Evolutionary conservation across 2,888 invertebrate species (phyloP).

Genomic region (Eledone cirrhosa): DNA sequence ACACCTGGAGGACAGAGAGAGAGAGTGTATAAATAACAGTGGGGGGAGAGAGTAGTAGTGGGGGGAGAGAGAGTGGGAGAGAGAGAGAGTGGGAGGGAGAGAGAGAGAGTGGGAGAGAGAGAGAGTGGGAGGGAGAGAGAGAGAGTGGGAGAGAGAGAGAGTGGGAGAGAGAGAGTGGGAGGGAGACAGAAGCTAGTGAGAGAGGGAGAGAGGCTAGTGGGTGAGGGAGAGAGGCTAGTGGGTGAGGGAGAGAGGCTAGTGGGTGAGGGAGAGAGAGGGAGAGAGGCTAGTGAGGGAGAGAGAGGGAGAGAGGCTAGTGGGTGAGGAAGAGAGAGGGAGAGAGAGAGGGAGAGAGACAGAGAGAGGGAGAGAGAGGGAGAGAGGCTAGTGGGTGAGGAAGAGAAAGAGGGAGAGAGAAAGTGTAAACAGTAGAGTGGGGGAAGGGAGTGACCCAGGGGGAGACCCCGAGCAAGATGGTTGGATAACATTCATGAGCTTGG

Average conservation of each 20-base stretch:
- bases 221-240: background rate
- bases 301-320: background rate
- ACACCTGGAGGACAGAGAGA: slow-evolving; percentile 70
- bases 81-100: background rate
- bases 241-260: background rate
- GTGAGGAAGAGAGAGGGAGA: slow-evolving; percentile 21
- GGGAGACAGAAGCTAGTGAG: background rate
- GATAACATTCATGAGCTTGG: too few species aligned
- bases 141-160: background rate
- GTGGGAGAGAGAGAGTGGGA: background rate
- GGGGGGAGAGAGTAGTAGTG: background rate
- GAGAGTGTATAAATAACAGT: too few species aligned
- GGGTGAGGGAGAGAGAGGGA: slow-evolving; percentile 22
- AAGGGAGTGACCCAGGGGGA: background rate
- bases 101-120: background rate
- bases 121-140: background rate
- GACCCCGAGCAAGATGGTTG: too few species aligned
- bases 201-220: background rate
- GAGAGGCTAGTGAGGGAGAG: background rate
- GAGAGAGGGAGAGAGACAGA: slow-evolving; percentile 1
- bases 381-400: background rate
- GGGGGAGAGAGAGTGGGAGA: background rate
- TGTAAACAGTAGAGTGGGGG: background rate
- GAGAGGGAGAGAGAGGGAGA: slow-evolving; percentile 23
- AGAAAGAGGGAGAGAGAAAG: background rate